Evolutionary conservation across 2,888 invertebrate genomes (phyloP), one percentile per base, ranked within the genome.

Genomic region (Autographa gamma): DNA sequence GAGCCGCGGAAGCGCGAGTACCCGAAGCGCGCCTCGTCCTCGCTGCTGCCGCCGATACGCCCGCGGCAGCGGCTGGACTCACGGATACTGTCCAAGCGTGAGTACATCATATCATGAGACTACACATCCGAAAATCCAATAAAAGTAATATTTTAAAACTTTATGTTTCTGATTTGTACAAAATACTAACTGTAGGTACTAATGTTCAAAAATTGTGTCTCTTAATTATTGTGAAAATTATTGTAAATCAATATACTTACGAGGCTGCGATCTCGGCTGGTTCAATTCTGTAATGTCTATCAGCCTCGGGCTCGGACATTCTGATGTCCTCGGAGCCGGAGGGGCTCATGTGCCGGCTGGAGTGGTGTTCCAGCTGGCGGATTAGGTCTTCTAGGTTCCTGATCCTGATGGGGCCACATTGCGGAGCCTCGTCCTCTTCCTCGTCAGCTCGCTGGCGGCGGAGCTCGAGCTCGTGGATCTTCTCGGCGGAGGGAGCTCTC

Each of bases 321-420:
- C 97, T 95, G 89, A 98, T 98, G 88, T 98, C 98, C 91, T 98
- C 98, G 19, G 98, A 98, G 74, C 98, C 98, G 83, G 98, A 98
- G 64, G 98, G 98, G 89, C 98, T 98, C 97, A 98, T 98, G 93
- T 98, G 98, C 31, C 98, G 96, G 76, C 97, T 96, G 83, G 98
- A 97, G 92, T 98, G 98, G 90, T 98, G 98, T 91, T 98, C 98
- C 84, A 98, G 95, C 92, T 98, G 98, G 68, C 98, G 96, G 88
- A 99, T 98, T 76, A 99, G 96, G 92, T 99, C 98, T 93, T 99
- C 98, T 79, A 99, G 96, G 92, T 98, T 99, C 80, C 99, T 97
- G 91, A 99, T 98, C 82, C 98, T 97, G 88, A 98, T 97, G 60
- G 98, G 98, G n/a, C 98, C 98, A 83, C 97, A 97, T 18, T 97